A percentile compares a stretch with the other conserved stretches of the same genome.
These are phyloP conservation scores for Entomyzon cyanotis DNA, from an alignment of 2,113 vertebrate species.

Conservation along the genomic window DNA sequence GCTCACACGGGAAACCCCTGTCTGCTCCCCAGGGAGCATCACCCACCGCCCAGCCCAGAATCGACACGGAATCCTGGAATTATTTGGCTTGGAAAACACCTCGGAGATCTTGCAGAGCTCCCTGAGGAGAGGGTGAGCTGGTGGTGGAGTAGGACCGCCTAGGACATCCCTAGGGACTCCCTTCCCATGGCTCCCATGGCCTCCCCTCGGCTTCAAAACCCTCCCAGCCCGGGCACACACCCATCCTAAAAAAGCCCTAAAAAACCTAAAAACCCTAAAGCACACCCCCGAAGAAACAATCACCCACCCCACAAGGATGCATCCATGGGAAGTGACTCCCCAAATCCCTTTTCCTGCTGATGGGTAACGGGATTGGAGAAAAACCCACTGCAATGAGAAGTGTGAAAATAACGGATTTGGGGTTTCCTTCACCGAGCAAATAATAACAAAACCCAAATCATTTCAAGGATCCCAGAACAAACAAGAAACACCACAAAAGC, in stretches of 20 bases:
- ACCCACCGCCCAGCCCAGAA: accelerated
- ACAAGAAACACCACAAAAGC: not conserved
- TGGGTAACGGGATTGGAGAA: accelerated
- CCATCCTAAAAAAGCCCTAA: not conserved
- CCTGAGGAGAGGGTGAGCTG: not conserved
- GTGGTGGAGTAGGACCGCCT: not conserved
- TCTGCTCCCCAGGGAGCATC: not conserved
- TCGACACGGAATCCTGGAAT: not conserved
- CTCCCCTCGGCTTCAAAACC: not conserved
- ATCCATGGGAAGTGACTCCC: accelerated
- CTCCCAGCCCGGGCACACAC: not conserved
- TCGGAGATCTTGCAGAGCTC: accelerated
- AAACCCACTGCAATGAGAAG: not conserved
- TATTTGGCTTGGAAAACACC: not conserved
- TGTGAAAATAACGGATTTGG: not conserved
- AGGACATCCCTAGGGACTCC: not conserved
- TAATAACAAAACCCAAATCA: not conserved
- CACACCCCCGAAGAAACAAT: not conserved
- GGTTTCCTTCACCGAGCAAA: not conserved
- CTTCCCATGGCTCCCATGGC: not conserved
- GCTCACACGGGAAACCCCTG: accelerated
- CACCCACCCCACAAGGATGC: not conserved
- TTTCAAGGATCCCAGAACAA: not conserved
- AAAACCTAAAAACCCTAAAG: not conserved
- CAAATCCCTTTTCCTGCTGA: not conserved